phyloP scores from a whole-genome alignment of 2,797 vertebrate genomes.

The Pristis pectinata region DNA sequence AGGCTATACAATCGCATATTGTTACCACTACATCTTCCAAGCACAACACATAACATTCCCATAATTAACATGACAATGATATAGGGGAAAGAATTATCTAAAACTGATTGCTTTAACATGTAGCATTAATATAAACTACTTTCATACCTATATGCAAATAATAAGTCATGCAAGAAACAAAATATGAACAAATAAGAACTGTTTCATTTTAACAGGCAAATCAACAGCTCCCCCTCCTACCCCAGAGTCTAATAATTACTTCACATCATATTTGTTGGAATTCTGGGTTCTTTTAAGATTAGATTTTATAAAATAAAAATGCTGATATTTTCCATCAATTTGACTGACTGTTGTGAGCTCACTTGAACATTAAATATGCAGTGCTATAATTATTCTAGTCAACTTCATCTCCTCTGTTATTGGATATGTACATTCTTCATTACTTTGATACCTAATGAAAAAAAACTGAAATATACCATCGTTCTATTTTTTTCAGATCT shows the following conservation, averaged over 20 bases:
- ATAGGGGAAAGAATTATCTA: background rate
- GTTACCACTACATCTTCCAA: background rate
- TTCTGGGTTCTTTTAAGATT: conserved; percentile 14
- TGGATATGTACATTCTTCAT: background rate
- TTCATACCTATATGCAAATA: background rate
- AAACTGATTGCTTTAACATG: background rate
- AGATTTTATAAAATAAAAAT: background rate
- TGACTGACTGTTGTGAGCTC: background rate
- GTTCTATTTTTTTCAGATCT: background rate
- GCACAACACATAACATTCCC: background rate
- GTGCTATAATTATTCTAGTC: conserved; percentile 9
- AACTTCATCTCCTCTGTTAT: background rate
- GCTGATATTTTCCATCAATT: conserved; percentile 5
- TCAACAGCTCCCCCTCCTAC: background rate
- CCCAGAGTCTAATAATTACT: background rate
- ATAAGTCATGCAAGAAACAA: background rate
- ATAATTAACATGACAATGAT: background rate
- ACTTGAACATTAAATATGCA: background rate
- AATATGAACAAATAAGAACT: background rate
- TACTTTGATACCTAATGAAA: background rate
- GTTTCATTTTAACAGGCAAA: background rate
- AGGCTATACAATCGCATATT: background rate
- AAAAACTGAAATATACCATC: background rate
- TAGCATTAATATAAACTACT: background rate
- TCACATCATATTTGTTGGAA: background rate